phyloP scores from a whole-genome alignment of 2,797 vertebrate genomes.

The Rhynchotus rufescens region DNA sequence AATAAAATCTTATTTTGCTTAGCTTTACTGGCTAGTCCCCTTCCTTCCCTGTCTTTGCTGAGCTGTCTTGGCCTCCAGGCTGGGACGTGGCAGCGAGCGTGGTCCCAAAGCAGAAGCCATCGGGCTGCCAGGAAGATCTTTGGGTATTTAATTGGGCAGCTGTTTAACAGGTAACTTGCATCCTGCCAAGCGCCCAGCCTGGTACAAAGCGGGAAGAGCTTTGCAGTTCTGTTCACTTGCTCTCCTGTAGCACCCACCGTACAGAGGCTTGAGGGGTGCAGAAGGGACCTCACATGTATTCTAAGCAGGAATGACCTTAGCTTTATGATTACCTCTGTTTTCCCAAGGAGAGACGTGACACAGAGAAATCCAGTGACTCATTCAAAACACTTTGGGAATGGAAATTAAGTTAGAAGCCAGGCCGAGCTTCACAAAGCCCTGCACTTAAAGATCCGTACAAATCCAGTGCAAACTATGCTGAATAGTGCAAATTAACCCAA shows the following conservation, averaged over 20 bases:
- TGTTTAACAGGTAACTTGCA: neutral
- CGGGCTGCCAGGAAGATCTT: neutral
- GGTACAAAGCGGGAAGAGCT: neutral
- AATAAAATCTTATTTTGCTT: neutral
- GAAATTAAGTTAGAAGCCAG: neutral
- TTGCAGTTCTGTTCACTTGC: neutral
- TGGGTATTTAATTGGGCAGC: neutral
- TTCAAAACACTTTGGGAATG: neutral
- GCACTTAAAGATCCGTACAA: neutral
- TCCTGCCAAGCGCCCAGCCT: neutral
- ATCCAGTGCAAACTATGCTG: neutral
- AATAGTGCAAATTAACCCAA: neutral
- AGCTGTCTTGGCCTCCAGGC: neutral
- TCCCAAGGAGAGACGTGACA: neutral
- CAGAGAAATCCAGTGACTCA: conserved; percentile 7
- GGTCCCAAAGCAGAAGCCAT: neutral
- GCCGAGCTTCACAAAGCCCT: conserved; percentile 7
- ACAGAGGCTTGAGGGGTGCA: neutral
- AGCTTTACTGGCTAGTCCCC: neutral
- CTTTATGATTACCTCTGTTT: conserved; percentile 1
- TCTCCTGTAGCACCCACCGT: neutral
- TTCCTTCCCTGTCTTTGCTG: neutral
- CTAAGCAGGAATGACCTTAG: neutral
- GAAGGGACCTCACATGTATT: neutral
- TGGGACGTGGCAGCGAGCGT: neutral